Conservation (phyloP, 2,888 invertebrate genomes). For the Cephus pulcher region DNA sequence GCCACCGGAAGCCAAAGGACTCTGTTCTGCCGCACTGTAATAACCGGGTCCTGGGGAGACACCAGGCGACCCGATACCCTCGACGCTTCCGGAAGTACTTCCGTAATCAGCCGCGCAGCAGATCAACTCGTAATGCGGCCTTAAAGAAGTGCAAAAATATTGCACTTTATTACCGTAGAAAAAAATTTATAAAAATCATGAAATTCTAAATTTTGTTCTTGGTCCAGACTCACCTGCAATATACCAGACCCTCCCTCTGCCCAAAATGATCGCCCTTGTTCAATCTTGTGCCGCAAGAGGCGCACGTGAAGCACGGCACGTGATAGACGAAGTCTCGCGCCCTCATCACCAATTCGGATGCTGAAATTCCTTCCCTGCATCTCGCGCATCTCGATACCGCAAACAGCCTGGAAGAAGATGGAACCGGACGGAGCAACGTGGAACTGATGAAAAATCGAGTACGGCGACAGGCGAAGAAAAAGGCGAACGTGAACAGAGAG, state of each 20-base stretch:
- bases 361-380: constrained; percentile 86
- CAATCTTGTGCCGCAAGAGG: constrained; percentile 83
- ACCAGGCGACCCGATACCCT: constrained; percentile 70
- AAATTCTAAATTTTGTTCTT: constrained; percentile 4
- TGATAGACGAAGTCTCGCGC: constrained; percentile 90
- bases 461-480: constrained; percentile 1
- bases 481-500: not conserved
- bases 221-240: constrained; percentile 69
- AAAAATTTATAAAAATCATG: not conserved
- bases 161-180: not conserved
- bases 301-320: constrained; percentile 89
- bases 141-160: constrained; percentile 34
- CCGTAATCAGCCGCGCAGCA: constrained; percentile 69
- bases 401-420: constrained; percentile 77
- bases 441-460: not conserved
- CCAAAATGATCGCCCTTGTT: constrained; percentile 93
- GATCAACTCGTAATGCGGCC: constrained; percentile 78
- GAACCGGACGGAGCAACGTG: not conserved
- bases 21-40: constrained; percentile 71
- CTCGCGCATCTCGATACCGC: constrained; percentile 87
- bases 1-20: constrained; percentile 52
- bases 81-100: constrained; percentile 74
- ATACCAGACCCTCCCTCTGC: constrained; percentile 84
- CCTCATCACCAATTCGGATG: constrained; percentile 91
- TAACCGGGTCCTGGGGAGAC: constrained; percentile 74